Base-by-base conservation (phyloP, 2,888 invertebrate species). In the Aradus depressus region DNA sequence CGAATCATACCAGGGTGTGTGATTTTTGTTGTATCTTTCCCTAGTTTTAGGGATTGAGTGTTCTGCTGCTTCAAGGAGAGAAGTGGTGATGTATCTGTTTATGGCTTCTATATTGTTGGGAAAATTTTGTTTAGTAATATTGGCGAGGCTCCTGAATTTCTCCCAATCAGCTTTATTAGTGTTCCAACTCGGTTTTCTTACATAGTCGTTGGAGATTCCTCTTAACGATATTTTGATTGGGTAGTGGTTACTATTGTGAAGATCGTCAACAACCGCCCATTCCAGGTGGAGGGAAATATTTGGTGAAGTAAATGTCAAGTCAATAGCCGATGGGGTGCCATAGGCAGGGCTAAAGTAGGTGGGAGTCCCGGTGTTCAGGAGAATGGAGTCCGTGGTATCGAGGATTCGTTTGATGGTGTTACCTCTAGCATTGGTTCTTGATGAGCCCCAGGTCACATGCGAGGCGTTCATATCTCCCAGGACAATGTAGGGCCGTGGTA, bases 381-480 rank as follows among this genome's bases (percentile, higher is more conserved):
- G n/a, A n/a, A n/a, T n/a, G n/a, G n/a, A n/a, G n/a, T n/a, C n/a
- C n/a, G n/a, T n/a, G n/a, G n/a, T 14, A 21, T 25, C 26, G 5
- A 43, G n/a, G 8, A 43, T 10, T 5, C n/a, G 23, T n/a, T 43
- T 28, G 5, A 43, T 43, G 12, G 26, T 3, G 5, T 14, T 43
- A 6, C 43, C 43, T 43, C 43, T 21, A n/a, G 12, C n/a, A 16
- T 43, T 28, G 5, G 26, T 43, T 43, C 26, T 23, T 5, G 26
- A 6, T 10, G 43, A 43, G 23, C 43, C 43, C 43, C 43, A 43
- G 5, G 26, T 18, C 18, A n/a, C 14, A 18, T 23, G 23, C 6
- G 23, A 19, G n/a, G 43, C 43, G n/a, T 43, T 43, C 14, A 25
- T 25, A 25, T 43, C 43, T 25, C 43, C 43, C 5, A 25, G n/a